Conservation (phyloP, 2,113 vertebrate species). For the Turdus rufiventris region DNA sequence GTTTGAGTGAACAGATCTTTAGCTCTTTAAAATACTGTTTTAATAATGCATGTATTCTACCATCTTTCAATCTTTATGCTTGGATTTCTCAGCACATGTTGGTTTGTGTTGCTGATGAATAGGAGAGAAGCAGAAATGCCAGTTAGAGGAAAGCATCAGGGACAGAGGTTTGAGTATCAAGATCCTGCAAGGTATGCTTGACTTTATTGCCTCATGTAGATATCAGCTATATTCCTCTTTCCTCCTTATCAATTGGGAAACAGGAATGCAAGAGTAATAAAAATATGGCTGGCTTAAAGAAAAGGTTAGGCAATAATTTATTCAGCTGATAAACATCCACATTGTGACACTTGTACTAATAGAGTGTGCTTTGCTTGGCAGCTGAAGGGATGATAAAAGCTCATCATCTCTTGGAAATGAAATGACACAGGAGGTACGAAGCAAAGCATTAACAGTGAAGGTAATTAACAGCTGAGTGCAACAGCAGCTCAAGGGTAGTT, state of each 20-base stretch:
- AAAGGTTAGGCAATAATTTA: conserved; percentile 10
- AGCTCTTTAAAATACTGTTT: neutral
- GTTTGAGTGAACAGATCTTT: neutral
- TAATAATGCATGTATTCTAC: neutral
- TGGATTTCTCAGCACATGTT: neutral
- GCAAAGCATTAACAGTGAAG: neutral
- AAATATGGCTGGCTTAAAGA: neutral
- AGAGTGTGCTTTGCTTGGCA: conserved; percentile 12
- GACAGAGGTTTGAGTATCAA: neutral
- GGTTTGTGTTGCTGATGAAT: neutral
- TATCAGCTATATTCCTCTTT: neutral
- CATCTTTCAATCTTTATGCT: neutral
- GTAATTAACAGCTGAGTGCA: neutral
- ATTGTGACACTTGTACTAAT: neutral
- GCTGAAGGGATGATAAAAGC: neutral
- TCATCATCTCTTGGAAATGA: neutral
- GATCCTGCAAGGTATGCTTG: neutral
- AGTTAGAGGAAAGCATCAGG: neutral
- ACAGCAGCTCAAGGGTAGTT: neutral
- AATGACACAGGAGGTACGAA: neutral
- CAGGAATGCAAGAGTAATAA: neutral
- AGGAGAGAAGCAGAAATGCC: neutral
- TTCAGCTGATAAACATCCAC: conserved; percentile 1
- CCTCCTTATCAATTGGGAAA: neutral
- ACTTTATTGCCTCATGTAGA: neutral